Base-by-base conservation (phyloP, 37 sponge, comb jelly and placozoan species). In the Axinella damicornis region DNA sequence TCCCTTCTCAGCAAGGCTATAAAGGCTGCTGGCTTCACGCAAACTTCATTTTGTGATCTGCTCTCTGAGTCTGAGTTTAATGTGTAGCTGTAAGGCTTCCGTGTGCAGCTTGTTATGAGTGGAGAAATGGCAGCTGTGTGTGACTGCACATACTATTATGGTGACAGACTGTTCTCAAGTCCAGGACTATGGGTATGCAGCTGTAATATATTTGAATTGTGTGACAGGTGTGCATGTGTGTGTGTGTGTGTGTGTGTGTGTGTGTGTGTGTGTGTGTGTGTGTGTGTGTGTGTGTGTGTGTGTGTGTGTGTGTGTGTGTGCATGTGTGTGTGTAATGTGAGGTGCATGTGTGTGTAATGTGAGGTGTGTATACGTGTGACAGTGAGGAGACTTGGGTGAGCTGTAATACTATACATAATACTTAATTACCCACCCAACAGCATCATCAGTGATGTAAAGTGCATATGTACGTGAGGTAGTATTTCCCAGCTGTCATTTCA, bases 201-300 rank as follows among this genome's bases (percentile, higher is more conserved):
- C 57, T 56, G 57, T 56, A 18, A 19, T 18, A 56, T 18, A 18
- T 56, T 18, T 19, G 17, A 18, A 69, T 27, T 69, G 33, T 9
- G 2, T 69, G 35, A 41, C 36, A 19, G 41, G 41, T 71, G 72
- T 71, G 41, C 12, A 54, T 21, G 37, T 73, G 52, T 73, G 28
- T n/a, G 53, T 73, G 53, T 73, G 53, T 73, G 73, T 73, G 53
- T 46, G 53, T 40, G 54, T 73, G 53, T 73, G 73, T 73, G 73
- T 73, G 73, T 52, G 52, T 73, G 53, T 27, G 53, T 38, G 46
- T 46, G 46, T 46, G 46, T 46, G 69, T 69, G 35, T 69, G 35
- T 27, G 34, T 69, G 35, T 69, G 69, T 69, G 69, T 33, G 35
- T 69, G 35, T 69, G 69, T 33, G 31, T 27, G 35, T 69, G 34